Evolutionary conservation across 2,113 vertebrate species (phyloP).

Genomic region (Parotia lawesii): DNA sequence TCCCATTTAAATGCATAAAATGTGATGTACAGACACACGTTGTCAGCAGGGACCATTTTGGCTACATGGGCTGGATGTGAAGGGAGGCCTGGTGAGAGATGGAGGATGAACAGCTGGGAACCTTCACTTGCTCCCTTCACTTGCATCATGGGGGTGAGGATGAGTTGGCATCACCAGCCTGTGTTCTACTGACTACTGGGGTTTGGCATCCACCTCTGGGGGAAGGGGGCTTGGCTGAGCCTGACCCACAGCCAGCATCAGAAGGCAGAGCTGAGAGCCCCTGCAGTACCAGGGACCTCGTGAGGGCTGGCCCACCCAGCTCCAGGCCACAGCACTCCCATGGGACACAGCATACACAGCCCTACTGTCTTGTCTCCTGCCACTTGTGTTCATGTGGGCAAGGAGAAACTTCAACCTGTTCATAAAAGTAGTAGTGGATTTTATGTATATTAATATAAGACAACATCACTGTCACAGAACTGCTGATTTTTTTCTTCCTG

Average conservation of each 20-base stretch:
- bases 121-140: neutral
- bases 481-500: neutral
- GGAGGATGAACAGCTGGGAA: neutral
- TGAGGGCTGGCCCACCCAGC: neutral
- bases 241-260: neutral
- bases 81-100: neutral
- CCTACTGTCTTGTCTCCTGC: neutral
- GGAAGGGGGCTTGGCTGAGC: neutral
- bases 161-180: neutral
- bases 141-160: neutral
- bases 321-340: neutral
- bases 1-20: neutral
- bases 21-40: neutral
- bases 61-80: neutral
- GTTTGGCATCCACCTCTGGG: neutral
- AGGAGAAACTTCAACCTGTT: neutral
- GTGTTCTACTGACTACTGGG: neutral
- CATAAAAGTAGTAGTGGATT: neutral
- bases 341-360: neutral
- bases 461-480: neutral
- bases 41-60: neutral
- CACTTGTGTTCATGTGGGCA: neutral
- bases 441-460: neutral
- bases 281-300: accelerated
- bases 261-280: neutral